Conservation (phyloP, 2,888 invertebrate genomes). For the Lochmaea capreae region DNA sequence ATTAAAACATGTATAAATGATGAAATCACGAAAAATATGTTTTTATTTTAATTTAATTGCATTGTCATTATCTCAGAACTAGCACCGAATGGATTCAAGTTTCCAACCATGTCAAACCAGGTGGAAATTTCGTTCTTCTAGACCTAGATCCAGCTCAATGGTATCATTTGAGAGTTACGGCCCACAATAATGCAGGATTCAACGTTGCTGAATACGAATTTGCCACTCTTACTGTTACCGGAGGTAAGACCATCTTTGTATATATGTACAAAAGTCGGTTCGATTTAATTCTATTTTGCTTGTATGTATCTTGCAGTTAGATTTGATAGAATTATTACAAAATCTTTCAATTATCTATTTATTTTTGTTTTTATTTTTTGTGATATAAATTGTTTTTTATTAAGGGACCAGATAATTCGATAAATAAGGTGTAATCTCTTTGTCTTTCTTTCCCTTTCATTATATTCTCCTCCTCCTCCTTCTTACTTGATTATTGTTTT, state of each 20-base stretch:
- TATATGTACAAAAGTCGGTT: constrained; percentile 44
- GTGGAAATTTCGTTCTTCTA: constrained; percentile 89
- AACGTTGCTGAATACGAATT: constrained; percentile 96
- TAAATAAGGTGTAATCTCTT: too few relatives aligned
- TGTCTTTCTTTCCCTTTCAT: too few relatives aligned
- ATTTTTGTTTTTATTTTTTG: neutral
- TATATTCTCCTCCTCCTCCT: too few relatives aligned
- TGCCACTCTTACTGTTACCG: constrained; percentile 92
- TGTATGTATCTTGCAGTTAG: constrained; percentile 31
- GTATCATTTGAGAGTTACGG: constrained; percentile 92
- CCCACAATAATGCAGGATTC: constrained; percentile 96
- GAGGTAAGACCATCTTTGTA: constrained; percentile 75
- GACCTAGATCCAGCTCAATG: constrained; percentile 94
- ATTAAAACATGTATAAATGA: too few relatives aligned
- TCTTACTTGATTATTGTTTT: too few relatives aligned
- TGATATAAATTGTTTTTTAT: neutral
- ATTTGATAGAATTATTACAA: constrained; percentile 2
- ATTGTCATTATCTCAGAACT: constrained; percentile 68
- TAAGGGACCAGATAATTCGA: too few relatives aligned
- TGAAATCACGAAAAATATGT: too few relatives aligned
- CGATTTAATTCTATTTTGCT: constrained; percentile 20
- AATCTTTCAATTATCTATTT: constrained; percentile 19
- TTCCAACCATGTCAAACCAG: constrained; percentile 91
- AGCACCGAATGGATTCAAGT: constrained; percentile 94
- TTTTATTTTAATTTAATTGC: neutral